Evolutionary conservation across 1,140 invertebrate species (phyloP), one percentile per base, ranked within the genome.

Genomic region (Chlorops oryzae): DNA sequence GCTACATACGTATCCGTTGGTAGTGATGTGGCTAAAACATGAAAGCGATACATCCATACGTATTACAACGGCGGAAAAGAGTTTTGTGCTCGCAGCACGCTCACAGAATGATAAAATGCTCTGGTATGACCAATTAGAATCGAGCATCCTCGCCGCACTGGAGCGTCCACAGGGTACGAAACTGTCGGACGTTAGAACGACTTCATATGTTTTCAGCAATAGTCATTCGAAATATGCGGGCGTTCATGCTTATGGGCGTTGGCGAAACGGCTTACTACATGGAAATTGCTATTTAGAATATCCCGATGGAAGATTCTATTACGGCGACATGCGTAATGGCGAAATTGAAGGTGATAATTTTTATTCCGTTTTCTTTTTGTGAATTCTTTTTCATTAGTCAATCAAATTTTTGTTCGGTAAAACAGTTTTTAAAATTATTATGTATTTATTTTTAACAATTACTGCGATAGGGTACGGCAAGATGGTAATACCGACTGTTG

Each of bases 201-300:
- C 86, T 2, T 78, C 75, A 20, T 86, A 88, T 58, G 79, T 78
- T 5, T 94, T 90, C 67, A 80, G 77, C 1, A 74, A 61, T 40
- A 90, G 87, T 66, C 81, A 81, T 68, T 62, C 75, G 9, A 75
- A 78, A 50, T 90, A 81, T 60, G 87, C 89, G 69, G 84, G 88
- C 61, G 87, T 88, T 1, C 84, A 80, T 50, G 92, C 90, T 61
- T 74, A 69, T 64, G 86, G 86, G 1, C 75, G 81, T 44, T 92
- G 88, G 88, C 68, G 84, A 13, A 83, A 82, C 66, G 88, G 86
- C 2, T 87, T 90, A 59, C 75, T 91, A 54, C 86, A 93, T 70
- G 90, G 90, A 10, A 75, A 77, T 57, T 90, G 90, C 3, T 85
- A 85, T 72, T 65, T 93, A 24, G 81, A 84, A 62, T 93, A 88